Percentiles rank a stretch among this genome's conserved stretches.
Conservation (phyloP, 2,113 vertebrate species). For the Notiomystis cincta region DNA sequence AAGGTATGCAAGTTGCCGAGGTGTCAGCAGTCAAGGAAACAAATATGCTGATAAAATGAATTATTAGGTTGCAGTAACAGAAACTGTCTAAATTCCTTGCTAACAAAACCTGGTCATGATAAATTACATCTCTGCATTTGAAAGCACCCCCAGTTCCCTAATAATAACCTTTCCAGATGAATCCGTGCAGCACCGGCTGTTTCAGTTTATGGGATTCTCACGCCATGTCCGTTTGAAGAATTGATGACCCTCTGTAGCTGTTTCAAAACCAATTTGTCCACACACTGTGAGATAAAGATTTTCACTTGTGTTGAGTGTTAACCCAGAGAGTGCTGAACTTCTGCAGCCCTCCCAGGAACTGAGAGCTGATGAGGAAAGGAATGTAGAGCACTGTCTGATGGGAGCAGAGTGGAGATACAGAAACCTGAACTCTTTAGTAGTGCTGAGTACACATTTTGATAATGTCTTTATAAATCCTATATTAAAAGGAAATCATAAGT, state of each 20-base stretch:
- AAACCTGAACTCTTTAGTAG: neutral
- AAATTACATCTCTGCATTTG: constrained; percentile 21
- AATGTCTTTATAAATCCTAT: neutral
- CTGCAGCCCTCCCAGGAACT: neutral
- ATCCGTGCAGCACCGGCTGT: neutral
- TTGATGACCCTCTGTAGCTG: neutral
- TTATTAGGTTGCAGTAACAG: neutral
- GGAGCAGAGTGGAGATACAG: neutral
- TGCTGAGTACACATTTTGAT: neutral
- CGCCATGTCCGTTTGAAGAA: constrained; percentile 35
- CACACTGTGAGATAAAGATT: constrained; percentile 37
- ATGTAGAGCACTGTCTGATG: neutral
- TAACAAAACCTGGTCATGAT: constrained; percentile 35
- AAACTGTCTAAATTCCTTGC: constrained; percentile 14
- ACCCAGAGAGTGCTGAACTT: neutral
- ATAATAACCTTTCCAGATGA: constrained; percentile 29
- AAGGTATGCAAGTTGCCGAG: neutral
- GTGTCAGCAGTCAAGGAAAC: neutral
- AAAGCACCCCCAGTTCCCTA: constrained; percentile 6
- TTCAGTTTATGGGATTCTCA: neutral
- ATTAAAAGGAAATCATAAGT: neutral
- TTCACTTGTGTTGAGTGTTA: constrained; percentile 11
- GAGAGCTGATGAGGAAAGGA: neutral
- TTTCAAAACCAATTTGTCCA: constrained; percentile 49
- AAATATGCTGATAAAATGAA: constrained; percentile 38